Base-by-base conservation (phyloP, 2,113 vertebrate species). In the Sphyrna mokarran region DNA sequence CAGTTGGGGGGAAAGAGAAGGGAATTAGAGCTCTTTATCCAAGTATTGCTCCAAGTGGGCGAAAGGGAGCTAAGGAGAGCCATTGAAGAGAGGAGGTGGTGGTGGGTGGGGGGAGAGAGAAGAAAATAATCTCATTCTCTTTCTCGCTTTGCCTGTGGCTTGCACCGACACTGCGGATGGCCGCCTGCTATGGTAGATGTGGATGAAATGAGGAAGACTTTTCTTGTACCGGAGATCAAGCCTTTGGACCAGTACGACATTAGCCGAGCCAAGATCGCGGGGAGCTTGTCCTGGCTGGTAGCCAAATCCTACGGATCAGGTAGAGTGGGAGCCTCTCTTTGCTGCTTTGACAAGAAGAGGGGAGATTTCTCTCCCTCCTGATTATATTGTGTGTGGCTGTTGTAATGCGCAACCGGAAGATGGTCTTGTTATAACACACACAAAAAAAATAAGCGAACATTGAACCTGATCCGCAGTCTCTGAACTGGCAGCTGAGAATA, bases 161-260 rank as follows among this genome's bases (percentile, higher is more conserved):
- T 54, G 48, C 58, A 14, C 58, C 58, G 4, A n/a, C 87, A 7
- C 87, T n/a, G 87, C 58, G 87, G 58, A 91, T 91, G 87, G 87
- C 87, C 87, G 14, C 87, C 5, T 96, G 97, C 97, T 97, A 98
- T 98, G 98, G 98, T 98, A 97, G 98, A 98, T 97, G 98, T 98
- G 66, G 97, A 97, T 97, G 98, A 98, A 95, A 98, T 97, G 97
- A 98, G 97, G 97, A 98, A 98, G 97, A 98, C 98, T 97, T 98
- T 98, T 96, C 97, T 98, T 96, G 98, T 98, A 96, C 98, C 98
- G 96, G 98, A 99, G 97, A 98, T 99, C 96, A 98, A 98, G 97
- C 98, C 98, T 68, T 97, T 98, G 98, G 98, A 99, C 97, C 97
- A 98, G 97, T 99, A 98, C 96, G 98, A 99, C 96, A 97, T 97